A percentile compares a stretch with the other conserved stretches of the same genome.
Conservation (phyloP, 2,113 vertebrate species). For the Pseudopipra pipra region DNA sequence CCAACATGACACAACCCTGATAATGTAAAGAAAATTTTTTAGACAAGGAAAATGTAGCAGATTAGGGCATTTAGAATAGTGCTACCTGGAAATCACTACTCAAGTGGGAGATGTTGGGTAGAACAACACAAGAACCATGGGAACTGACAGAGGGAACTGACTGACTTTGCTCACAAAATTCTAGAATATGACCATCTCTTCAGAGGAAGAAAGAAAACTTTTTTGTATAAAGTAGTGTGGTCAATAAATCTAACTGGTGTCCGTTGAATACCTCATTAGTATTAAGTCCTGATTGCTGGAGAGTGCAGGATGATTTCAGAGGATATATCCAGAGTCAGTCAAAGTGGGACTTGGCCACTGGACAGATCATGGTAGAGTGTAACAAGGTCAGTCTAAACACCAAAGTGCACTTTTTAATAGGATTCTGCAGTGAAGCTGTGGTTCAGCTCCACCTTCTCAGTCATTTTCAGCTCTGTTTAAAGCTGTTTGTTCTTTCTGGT, state of each 20-base stretch:
- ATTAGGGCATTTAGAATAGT: not conserved
- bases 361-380: accelerated
- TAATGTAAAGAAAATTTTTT: not conserved
- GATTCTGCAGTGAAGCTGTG: not conserved
- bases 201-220: not conserved
- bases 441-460: not conserved
- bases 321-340: not conserved
- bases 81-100: not conserved
- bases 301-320: not conserved
- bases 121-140: not conserved
- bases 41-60: not conserved
- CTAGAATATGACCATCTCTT: not conserved
- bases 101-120: not conserved
- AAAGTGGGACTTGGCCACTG: not conserved
- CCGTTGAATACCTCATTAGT: not conserved
- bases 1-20: not conserved
- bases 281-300: not conserved
- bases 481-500: not conserved
- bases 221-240: not conserved
- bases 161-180: not conserved
- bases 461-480: not conserved
- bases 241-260: not conserved
- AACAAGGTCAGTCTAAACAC: not conserved
- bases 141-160: not conserved
- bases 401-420: not conserved